A percentile compares a stretch with the other conserved stretches of the same genome.
These are phyloP conservation scores for Sebastolobus altivelis DNA, from an alignment of 2,797 vertebrate genomes.

Conservation along the genomic window DNA sequence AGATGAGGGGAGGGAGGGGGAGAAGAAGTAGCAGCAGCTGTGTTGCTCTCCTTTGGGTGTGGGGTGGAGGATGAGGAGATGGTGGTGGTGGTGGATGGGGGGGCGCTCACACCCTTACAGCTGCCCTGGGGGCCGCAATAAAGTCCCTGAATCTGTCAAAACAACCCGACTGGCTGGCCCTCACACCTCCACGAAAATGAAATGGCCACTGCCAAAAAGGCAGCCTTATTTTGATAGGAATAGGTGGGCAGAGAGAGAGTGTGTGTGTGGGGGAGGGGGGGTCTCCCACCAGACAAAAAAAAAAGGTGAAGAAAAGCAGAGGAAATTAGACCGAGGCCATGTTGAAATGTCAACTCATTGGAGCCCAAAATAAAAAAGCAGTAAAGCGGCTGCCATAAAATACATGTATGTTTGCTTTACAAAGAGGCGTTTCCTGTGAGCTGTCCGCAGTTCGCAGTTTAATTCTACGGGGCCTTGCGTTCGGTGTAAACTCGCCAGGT, in stretches of 20 bases:
- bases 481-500: conserved; percentile 71
- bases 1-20: conserved; percentile 6
- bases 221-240: conserved; percentile 52
- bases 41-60: conserved; percentile 52
- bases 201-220: conserved; percentile 42
- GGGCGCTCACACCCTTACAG: conserved; percentile 39
- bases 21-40: conserved; percentile 62
- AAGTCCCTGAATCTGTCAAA: conserved; percentile 71
- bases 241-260: conserved; percentile 24
- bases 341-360: conserved; percentile 80
- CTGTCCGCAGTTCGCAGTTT: conserved; percentile 76
- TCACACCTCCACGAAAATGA: conserved; percentile 60
- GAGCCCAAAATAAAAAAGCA: conserved; percentile 75
- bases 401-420: conserved; percentile 81
- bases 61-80: conserved; percentile 19
- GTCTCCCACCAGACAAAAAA: conserved; percentile 15
- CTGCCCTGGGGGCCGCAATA: conserved; percentile 58
- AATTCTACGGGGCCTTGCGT: conserved; percentile 54
- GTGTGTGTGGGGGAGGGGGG: conserved; percentile 14
- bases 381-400: conserved; percentile 77
- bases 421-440: conserved; percentile 82
- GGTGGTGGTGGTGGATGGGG: not conserved
- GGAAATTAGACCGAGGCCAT: conserved; percentile 75
- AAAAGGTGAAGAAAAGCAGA: conserved; percentile 75
- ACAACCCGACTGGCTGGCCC: conserved; percentile 48